Evolutionary conservation across 2,797 vertebrate species (phyloP).

Genomic region (Pseudomugil tenellus): DNA sequence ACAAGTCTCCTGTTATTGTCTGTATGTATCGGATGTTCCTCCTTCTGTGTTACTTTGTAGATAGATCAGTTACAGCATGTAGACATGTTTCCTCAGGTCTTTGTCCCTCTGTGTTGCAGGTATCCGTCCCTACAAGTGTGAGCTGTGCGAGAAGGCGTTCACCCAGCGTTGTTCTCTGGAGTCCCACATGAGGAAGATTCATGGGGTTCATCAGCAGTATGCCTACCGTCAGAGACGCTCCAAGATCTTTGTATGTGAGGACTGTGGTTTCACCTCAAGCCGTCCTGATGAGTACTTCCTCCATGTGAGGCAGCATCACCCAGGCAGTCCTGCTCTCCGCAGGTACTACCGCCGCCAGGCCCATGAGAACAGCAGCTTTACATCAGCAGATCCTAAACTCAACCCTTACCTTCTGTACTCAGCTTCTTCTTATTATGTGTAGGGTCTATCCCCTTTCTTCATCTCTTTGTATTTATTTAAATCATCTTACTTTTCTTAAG

Average conservation of each 20-base stretch:
- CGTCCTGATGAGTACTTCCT: constrained; percentile 84
- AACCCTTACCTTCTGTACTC: constrained; percentile 79
- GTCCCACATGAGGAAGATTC: constrained; percentile 91
- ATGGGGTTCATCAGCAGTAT: constrained; percentile 87
- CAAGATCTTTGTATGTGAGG: constrained; percentile 93
- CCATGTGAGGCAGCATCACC: constrained; percentile 85
- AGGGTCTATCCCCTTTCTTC: constrained; percentile 9
- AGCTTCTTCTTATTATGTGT: constrained; percentile 75
- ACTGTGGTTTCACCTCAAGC: constrained; percentile 88
- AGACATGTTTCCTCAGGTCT: background rate
- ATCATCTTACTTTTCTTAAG: too few relatives aligned
- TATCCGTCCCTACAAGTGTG: constrained; percentile 90
- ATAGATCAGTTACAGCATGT: too few relatives aligned
- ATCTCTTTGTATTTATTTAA: too few relatives aligned
- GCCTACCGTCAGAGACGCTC: constrained; percentile 90
- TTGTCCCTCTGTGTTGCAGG: constrained; percentile 71
- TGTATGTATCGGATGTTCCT: too few relatives aligned
- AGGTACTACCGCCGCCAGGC: constrained; percentile 80
- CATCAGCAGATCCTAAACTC: constrained; percentile 62
- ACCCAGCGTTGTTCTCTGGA: constrained; percentile 92
- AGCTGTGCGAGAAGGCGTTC: constrained; percentile 89
- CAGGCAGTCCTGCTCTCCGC: constrained; percentile 73
- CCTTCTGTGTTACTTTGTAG: too few relatives aligned
- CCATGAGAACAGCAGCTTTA: constrained; percentile 64
- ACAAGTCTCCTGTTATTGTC: too few relatives aligned